Evolutionary conservation across 1,140 invertebrate species (phyloP).

Genomic region (Euschistus heros): DNA sequence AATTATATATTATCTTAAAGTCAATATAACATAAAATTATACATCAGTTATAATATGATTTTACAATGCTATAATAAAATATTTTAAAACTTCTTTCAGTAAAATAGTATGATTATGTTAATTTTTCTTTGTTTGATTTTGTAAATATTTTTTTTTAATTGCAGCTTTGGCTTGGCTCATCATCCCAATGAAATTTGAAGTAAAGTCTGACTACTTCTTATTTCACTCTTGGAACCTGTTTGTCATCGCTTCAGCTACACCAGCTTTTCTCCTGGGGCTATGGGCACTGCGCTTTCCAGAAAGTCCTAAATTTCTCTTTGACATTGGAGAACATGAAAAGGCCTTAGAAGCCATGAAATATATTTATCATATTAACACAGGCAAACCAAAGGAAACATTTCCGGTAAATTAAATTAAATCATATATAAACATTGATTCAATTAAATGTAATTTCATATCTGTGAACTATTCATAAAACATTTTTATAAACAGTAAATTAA

Average conservation of each 20-base stretch:
- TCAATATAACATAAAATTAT: background rate
- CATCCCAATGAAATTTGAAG: conserved; percentile 50
- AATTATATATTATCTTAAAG: conserved; percentile 5
- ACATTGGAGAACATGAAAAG: conserved; percentile 60
- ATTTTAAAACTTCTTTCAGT: background rate
- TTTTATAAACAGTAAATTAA: too few relatives aligned
- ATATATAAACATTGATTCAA: background rate
- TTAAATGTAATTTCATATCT: too few relatives aligned
- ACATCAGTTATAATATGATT: background rate
- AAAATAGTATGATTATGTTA: background rate
- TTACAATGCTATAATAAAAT: background rate
- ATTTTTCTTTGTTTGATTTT: background rate
- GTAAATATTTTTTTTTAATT: background rate
- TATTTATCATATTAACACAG: conserved; percentile 59
- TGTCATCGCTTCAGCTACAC: conserved; percentile 53
- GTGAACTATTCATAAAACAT: too few relatives aligned
- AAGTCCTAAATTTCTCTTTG: conserved; percentile 73
- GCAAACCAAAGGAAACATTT: conserved; percentile 49
- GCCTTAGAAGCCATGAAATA: conserved; percentile 54
- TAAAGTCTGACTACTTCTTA: conserved; percentile 43
- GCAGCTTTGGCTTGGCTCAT: conserved; percentile 60
- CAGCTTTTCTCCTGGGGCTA: conserved; percentile 46
- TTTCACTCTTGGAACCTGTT: conserved; percentile 68
- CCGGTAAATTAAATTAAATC: background rate
- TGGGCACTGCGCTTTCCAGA: conserved; percentile 70